Evolutionary conservation across 1,140 invertebrate species (phyloP).

Genomic region (Littorina saxatilis): DNA sequence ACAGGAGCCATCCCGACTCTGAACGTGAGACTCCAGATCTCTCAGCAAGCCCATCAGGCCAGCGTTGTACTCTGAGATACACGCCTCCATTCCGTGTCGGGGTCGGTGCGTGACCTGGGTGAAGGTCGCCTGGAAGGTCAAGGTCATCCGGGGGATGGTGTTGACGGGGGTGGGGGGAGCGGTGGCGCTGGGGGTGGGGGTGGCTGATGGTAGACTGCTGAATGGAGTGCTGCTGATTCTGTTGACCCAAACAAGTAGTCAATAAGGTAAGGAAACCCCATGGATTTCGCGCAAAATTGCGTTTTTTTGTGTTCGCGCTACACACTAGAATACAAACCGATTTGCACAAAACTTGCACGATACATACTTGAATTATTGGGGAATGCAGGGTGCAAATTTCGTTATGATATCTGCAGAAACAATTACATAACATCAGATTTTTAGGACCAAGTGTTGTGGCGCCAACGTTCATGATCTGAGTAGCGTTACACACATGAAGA

Average conservation of each 20-base stretch:
- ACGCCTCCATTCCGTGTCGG: neutral
- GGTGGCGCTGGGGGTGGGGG: slow-evolving; percentile 18
- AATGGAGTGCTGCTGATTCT: slow-evolving; percentile 8
- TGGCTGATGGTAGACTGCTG: slow-evolving; percentile 4
- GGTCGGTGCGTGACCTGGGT: neutral
- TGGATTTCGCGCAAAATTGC: too few species aligned
- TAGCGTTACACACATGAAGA: too few species aligned
- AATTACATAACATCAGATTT: too few species aligned
- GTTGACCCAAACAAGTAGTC: too few species aligned
- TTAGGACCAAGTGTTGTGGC: too few species aligned
- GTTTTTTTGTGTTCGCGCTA: too few species aligned
- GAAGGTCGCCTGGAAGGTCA: slow-evolving; percentile 43
- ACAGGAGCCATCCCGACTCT: slow-evolving; percentile 15
- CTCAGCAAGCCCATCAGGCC: slow-evolving; percentile 27
- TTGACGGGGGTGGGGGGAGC: slow-evolving; percentile 7
- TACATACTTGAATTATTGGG: too few species aligned
- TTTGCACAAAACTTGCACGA: too few species aligned
- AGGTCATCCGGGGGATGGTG: slow-evolving; percentile 34
- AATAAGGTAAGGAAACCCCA: neutral
- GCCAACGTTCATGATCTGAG: too few species aligned
- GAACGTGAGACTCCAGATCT: slow-evolving; percentile 33
- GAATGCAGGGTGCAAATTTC: too few species aligned
- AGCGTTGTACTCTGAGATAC: slow-evolving; percentile 35
- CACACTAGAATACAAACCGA: too few species aligned
- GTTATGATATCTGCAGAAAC: too few species aligned